Base-by-base conservation (phyloP, 2,888 invertebrate species). In the Crepidodera aurea region DNA sequence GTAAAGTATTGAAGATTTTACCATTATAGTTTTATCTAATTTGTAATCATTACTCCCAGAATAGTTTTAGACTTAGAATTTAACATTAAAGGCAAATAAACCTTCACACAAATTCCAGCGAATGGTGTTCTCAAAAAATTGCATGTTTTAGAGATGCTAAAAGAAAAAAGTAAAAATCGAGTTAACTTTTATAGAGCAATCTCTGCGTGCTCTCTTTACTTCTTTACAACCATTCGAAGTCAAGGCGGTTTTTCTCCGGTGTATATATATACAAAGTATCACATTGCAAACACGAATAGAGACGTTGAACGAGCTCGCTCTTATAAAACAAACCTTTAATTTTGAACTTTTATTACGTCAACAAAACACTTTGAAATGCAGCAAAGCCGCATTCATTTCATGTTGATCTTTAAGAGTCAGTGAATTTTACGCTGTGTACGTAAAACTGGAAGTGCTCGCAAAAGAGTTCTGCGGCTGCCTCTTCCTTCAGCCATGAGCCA, bases 311-410 rank as follows among this genome's bases (percentile, higher is more conserved):
- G 58, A 57, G 60, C 50, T 54, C 7, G 54, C 57, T 65, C 60
- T 50, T 58, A 60, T 60, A 62, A 62, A 60, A 62, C 54, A 59
- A 56, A 57, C 60, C 54, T 64, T 66, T 66, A 65, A 67, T 67
- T 67, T 62, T 22, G 48, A 67, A 63, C 67, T 63, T 61, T 67
- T 67, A 65, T 65, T 63, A 39, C 65, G 51, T 64, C 63, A 66
- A 56, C 60, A 61, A 59, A 64, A 66, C 56, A 51, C 59, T 59
- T 51, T 46, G 61, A 51, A 61, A 63, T 61, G 63, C 61, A 54
- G 50, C 57, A 54, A 59, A 64, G 50, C 61, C 61, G 32, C 61
- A 61, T 59, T 58, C 61, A 64, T 64, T 61, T 51, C 63, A 37
- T 50, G 59, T 64, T 58, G 60, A 59, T 59, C 63, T 61, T 58